Percentiles rank a stretch among this genome's conserved stretches.
Evolutionary conservation across 2,113 vertebrate species (phyloP).

Genomic region (Apteryx owenii): DNA sequence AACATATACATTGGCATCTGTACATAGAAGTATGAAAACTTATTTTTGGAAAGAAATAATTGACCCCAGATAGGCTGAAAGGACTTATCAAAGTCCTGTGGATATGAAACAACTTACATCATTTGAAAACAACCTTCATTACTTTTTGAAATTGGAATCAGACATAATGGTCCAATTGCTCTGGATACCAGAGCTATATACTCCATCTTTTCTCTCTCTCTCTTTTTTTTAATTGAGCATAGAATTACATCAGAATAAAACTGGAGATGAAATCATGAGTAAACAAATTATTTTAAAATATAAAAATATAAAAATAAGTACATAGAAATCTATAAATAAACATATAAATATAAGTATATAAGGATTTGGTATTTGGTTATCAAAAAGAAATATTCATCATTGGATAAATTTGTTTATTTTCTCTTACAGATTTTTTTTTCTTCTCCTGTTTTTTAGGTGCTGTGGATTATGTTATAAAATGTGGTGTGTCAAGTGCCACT

Average conservation of each 20-base stretch:
- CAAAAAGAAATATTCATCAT: background rate
- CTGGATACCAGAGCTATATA: background rate
- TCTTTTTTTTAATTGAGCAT: background rate
- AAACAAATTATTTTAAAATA: background rate
- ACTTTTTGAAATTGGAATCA: background rate
- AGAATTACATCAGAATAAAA: background rate
- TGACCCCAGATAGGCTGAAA: background rate
- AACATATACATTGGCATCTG: rapidly evolving
- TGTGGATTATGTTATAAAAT: background rate
- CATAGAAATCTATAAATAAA: background rate
- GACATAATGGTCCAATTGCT: background rate
- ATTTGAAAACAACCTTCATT: background rate
- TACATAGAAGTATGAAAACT: background rate
- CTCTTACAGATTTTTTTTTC: background rate
- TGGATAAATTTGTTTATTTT: background rate
- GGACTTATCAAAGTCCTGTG: background rate
- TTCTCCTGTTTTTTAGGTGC: background rate
- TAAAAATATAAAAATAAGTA: background rate
- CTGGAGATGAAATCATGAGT: background rate
- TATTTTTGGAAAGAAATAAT: background rate
- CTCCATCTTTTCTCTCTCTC: background rate
- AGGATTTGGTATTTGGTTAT: background rate
- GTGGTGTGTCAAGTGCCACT: background rate
- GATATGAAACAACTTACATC: background rate
- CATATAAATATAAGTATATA: background rate